Evolutionary conservation across 2,797 vertebrate species (phyloP).

Genomic region (Glossophaga mutica): DNA sequence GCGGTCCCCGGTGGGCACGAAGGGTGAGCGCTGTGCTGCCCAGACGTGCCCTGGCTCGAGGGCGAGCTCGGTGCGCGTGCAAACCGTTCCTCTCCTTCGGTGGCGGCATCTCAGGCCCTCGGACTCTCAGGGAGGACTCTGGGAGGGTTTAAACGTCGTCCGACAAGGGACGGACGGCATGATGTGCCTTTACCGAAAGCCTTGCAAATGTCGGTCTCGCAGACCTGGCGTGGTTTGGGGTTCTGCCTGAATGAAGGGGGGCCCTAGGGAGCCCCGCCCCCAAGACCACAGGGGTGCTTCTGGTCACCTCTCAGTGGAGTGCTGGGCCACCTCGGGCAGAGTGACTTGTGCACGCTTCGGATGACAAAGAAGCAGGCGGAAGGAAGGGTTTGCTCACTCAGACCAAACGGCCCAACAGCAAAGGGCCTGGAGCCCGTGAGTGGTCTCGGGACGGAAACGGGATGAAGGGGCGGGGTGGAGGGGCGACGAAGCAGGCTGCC

Average conservation of each 20-base stretch:
- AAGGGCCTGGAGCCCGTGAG: not conserved
- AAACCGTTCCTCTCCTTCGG: not conserved
- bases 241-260: not conserved
- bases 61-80: not conserved
- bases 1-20: not conserved
- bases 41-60: not conserved
- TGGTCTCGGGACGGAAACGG: not conserved
- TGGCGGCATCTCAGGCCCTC: not conserved
- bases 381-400: not conserved
- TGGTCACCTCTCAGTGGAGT: not conserved
- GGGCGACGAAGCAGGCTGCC: fast-evolving
- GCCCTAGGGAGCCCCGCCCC: too few species aligned
- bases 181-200: not conserved
- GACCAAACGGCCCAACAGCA: not conserved
- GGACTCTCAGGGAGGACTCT: not conserved
- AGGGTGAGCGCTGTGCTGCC: not conserved
- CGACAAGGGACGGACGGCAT: not conserved
- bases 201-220: not conserved
- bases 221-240: not conserved
- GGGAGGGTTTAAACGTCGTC: not conserved
- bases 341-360: not conserved
- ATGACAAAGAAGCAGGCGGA: not conserved
- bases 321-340: not conserved
- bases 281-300: not conserved
- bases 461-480: too few species aligned